Evolutionary conservation across 92 coral and sea anemone genomes (phyloP), one percentile per base, ranked within the genome.

Genomic region (Phenganax stokvisi): DNA sequence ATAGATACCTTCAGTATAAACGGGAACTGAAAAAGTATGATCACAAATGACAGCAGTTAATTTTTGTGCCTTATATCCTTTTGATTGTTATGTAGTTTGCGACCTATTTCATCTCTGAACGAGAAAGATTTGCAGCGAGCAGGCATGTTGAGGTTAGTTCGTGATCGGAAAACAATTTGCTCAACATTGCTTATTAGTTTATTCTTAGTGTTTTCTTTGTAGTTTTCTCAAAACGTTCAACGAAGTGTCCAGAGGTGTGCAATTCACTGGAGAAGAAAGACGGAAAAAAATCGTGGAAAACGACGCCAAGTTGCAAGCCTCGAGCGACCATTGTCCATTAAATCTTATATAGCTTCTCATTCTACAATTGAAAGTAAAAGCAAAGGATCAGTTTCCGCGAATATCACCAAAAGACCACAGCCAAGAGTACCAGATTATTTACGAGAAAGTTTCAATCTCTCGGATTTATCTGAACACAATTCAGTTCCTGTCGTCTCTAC

Each of bases 341-440:
- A 57, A 37, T 10, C 54, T 54, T 29, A 61, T n/a, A 16, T 37
- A 20, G 44, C 75, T 44, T 56, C 44, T 8, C 29, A 25, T 47
- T 13, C 59, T 16, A 0, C 57, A 58, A 51, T 63, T 12, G 0
- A 44, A 10, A 52, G 72, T 29, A 58, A 16, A 75, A 51, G 61
- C 57, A 72, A 55, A 56, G 44, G 80, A 79, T 68, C 30, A 20
- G 70, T n/a, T 64, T 28, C 17, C 37, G 65, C 7, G 7, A 59
- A 13, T 0, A 82, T 79, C 60, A 83, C 87, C 68, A 86, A 89
- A 53, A 93, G 99, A 51, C 92, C 99, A 13, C 85, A 81, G 62
- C 99, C 99, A 9, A 84, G 99, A 61, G 89, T 87, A 51, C 99
- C 99, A 6, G 97, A 96, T 56, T 96, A 92, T 84, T 81, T 96